Evolutionary conservation across 2,888 invertebrate species (phyloP), one percentile per base, ranked within the genome.

Genomic region (Buathra laborator): DNA sequence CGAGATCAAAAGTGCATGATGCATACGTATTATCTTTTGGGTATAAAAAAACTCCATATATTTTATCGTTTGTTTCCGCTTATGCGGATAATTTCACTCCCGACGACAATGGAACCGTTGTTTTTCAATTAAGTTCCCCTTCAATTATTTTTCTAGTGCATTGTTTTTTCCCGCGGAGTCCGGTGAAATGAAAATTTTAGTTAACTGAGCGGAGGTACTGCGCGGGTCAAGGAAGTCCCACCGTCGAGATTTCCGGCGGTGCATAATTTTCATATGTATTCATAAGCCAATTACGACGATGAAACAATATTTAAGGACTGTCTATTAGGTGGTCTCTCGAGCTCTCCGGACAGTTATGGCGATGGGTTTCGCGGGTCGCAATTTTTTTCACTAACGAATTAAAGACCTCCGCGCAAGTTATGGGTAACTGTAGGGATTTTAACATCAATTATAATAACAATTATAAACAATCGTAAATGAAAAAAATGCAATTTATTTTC

Each of bases 241-340:
- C 53, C 10, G 6, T 9, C 19, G 16, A 2, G 16, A 53, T 44
- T 32, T 48, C 43, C 75, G 16, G 10, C 59, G 32, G 76, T 77
- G 74, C 82, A 71, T 84, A 85, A 89, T 89, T 89, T 86, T 89
- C 87, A 88, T 88, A 88, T 85, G 87, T 91, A 91, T 92, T 92
- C 90, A 92, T 90, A 89, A 92, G 90, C 88, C 89, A 92, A 91
- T 92, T 91, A 91, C 53, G 53, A 85, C 84, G 81, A 74, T 78
- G 87, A 68, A 88, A 91, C 88, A 90, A 91, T 91, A 89, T 90
- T 91, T 89, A 89, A 88, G 82, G 79, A 83, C 75, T 46, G 66
- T 48, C 37, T 44, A 77, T 64, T 59, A 46, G 24, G 2, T 24
- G 67, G 64, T 66, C 32, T 46, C n/a, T 3, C 48, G 29, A 6